Base-by-base conservation (phyloP, 2,113 vertebrate genomes). In the Chaenocephalus aceratus region DNA sequence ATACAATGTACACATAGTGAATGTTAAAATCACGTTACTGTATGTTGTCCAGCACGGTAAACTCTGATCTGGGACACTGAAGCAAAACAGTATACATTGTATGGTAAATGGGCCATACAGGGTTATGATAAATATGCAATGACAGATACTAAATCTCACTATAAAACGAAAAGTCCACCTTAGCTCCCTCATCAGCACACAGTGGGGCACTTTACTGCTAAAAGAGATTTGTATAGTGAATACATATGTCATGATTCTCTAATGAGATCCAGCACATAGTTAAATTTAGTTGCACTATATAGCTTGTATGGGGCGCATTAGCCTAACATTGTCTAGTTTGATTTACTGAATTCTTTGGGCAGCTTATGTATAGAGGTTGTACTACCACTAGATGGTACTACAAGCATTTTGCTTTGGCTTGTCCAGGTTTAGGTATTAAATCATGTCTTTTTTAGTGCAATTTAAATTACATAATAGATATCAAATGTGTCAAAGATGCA, bases 311-410 rank as follows among this genome's bases (percentile, higher is more conserved):
- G 46, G 14, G 61, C 56, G 59, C 68, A 75, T 72, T 77, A 82
- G 67, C 56, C 61, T 53, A 23, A 53, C 52, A 62, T 12, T 87
- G 75, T 86, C 73, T 51, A n/a, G 45, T 63, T 41, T 77, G 65
- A 89, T 83, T 83, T 75, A 86, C 34, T 68, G 60, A 53, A 15
- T 57, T 21, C 44, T 80, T 73, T 83, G 26, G 34, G 9, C 5
- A 53, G 4, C 52, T 1, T 45, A 53, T 72, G 53, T 1, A 34
- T 9, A 58, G 13, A 26, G n/a, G 16, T 2, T 48, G 16, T 15
- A 66, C 30, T 12, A 79, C 93, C 93, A 92, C 88, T 91, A 94
- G 93, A 89, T 94, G 94, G 93, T 87, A 93, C 72, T 93, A 93
- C 61, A 92, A 80, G 77, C 84, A 88, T 86, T 90, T 83, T 79